Conservation (phyloP, 2,113 vertebrate genomes). For the Phylloscopus trochilus region DNA sequence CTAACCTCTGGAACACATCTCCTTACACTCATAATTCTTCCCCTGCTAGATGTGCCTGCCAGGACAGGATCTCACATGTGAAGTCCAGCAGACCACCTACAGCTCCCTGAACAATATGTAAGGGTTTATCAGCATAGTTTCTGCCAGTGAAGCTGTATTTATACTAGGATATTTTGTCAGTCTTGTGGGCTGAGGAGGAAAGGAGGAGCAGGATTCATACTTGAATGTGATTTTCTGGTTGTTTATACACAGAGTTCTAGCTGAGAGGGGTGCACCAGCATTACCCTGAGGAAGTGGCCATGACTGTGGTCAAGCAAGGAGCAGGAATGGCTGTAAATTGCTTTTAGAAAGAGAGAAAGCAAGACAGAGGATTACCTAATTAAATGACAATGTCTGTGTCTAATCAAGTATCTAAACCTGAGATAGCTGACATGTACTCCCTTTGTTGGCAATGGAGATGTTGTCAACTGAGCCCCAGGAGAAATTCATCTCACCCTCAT, state of each 20-base stretch:
- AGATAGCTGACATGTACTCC: not conserved
- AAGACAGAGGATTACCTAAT: not conserved
- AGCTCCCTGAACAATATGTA: not conserved
- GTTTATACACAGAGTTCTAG: not conserved
- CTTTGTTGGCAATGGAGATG: not conserved
- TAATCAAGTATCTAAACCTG: not conserved
- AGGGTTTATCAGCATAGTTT: not conserved
- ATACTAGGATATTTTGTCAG: not conserved
- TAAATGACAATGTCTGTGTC: not conserved
- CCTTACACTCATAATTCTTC: not conserved
- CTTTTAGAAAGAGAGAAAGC: not conserved
- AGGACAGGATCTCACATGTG: not conserved
- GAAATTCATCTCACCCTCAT: not conserved
- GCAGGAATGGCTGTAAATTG: not conserved
- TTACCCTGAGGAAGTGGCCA: not conserved
- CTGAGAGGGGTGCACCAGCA: not conserved
- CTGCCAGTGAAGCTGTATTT: not conserved
- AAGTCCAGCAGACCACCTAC: not conserved
- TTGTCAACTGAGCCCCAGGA: not conserved
- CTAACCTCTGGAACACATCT: constrained; percentile 8
- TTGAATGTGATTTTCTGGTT: not conserved
- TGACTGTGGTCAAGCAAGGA: not conserved
- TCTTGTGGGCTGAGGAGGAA: not conserved
- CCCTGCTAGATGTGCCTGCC: not conserved
- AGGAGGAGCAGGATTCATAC: not conserved